phyloP scores from a whole-genome alignment of 1,140 invertebrate species.

The Globodera rostochiensis region DNA sequence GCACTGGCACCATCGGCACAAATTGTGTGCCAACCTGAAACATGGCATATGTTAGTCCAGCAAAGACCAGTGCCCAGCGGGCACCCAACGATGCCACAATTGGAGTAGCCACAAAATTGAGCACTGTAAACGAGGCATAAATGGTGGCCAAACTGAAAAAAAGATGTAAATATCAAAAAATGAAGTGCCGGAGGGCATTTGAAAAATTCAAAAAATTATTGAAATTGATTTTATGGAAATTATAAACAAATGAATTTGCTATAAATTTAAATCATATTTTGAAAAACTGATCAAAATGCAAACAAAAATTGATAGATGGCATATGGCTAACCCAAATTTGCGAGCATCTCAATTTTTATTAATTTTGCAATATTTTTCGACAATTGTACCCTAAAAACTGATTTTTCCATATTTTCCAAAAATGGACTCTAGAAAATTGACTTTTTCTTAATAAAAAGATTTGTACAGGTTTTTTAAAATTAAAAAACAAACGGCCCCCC shows the following conservation, averaged over 20 bases:
- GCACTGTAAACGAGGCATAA: conserved; percentile 48
- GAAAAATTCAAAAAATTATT: neutral
- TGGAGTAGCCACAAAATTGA: conserved; percentile 54
- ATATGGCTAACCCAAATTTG: no score
- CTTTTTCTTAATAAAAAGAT: no score
- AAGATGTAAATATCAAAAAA: no score
- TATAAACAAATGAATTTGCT: neutral
- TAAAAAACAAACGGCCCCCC: no score
- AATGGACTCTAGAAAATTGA: no score
- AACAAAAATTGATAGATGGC: no score
- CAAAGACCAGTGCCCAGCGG: conserved; percentile 30
- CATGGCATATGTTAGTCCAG: conserved; percentile 42
- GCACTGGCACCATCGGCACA: neutral
- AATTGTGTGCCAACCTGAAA: conserved; percentile 36
- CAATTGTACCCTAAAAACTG: no score
- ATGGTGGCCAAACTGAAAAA: conserved; percentile 17
- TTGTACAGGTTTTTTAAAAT: no score
- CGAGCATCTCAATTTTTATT: no score
- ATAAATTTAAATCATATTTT: neutral
- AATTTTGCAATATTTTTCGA: no score
- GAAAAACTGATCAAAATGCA: no score
- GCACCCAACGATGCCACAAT: conserved; percentile 37
- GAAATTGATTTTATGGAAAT: neutral
- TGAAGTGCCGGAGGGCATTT: neutral
- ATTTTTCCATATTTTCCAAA: no score